Evolutionary conservation across 2,888 invertebrate species (phyloP), one percentile per base, ranked within the genome.

Genomic region (Gonocerus acuteangulatus): DNA sequence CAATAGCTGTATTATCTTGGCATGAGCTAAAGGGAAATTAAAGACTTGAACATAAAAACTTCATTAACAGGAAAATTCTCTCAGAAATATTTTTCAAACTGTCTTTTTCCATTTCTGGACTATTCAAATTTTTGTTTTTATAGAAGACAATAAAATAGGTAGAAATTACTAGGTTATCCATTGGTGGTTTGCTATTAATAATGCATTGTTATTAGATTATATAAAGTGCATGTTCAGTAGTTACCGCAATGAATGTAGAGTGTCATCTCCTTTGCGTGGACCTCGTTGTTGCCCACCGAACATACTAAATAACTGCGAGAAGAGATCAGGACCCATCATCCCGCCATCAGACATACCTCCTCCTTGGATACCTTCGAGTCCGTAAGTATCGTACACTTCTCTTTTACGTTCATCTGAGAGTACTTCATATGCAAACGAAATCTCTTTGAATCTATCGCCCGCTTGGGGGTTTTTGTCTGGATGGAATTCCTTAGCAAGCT

Each of bases 371-470:
- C 91, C 95, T 72, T 90, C 89, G 67, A 95, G 73, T 3, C 95
- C 95, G 77, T 83, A 84, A 70, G 84, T 27, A 74, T 95, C 94
- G 73, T 95, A 95, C 42, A 85, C 78, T 71, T 86, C 83, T 60
- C 89, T 80, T 75, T 94, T 94, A 70, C 89, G 88, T 2, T 89
- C 81, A 77, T 94, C 90, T 11, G 93, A 92, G 57, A 95, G 78
- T 48, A 94, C 85, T 78, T 95, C 95, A 74, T 95, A 93, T 0
- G 95, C 95, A 77, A 89, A 94, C 63, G 92, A 91, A 69, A 95
- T 95, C 79, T 95, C 95, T 75, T 95, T 94, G 73, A 95, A 94
- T 78, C 87, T 90, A 73, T 95, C 94, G 61, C 90, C 94, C 63
- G 90, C 87, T 67, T 86, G 87, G 34, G 84, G 85, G 80, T 95